phyloP scores from a whole-genome alignment of 1,140 invertebrate species.

The Metaphire vulgaris region DNA sequence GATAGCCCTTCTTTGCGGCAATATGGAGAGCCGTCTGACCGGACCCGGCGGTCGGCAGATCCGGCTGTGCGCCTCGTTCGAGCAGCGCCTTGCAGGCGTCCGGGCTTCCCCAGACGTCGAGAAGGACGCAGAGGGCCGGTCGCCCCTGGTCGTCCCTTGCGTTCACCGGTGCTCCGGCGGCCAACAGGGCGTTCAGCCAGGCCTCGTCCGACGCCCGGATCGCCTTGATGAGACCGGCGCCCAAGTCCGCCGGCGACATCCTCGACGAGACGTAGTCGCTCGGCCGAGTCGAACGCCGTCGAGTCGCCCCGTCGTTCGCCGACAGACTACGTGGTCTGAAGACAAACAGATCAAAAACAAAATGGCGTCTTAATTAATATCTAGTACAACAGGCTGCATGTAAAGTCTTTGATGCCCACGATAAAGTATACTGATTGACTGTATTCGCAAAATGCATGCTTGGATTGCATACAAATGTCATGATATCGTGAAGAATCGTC shows the following conservation, averaged over 20 bases:
- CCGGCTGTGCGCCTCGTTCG: not conserved
- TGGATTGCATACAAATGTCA: no score
- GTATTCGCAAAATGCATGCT: no score
- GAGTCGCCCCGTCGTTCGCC: not conserved
- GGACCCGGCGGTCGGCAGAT: not conserved
- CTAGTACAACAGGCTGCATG: no score
- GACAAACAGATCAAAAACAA: no score
- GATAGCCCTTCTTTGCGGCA: constrained; percentile 15
- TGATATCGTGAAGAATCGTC: no score
- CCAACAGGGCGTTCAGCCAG: constrained; percentile 3
- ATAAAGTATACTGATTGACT: no score
- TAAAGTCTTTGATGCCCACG: no score
- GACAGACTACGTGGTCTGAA: not conserved
- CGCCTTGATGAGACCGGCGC: not conserved
- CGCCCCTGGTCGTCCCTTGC: constrained; percentile 20
- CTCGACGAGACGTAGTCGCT: not conserved
- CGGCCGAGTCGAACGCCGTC: not conserved
- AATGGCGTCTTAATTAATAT: no score
- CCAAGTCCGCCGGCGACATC: not conserved
- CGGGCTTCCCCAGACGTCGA: constrained; percentile 2
- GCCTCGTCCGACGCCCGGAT: not conserved
- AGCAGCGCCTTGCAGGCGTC: constrained; percentile 1
- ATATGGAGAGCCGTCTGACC: constrained; percentile 14
- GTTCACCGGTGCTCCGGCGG: constrained; percentile 17
- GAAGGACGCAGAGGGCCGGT: constrained; percentile 13